Percentiles rank a stretch among this genome's conserved stretches.
phyloP scores from a whole-genome alignment of 2,113 vertebrate species.

The Neoarius graeffei region DNA sequence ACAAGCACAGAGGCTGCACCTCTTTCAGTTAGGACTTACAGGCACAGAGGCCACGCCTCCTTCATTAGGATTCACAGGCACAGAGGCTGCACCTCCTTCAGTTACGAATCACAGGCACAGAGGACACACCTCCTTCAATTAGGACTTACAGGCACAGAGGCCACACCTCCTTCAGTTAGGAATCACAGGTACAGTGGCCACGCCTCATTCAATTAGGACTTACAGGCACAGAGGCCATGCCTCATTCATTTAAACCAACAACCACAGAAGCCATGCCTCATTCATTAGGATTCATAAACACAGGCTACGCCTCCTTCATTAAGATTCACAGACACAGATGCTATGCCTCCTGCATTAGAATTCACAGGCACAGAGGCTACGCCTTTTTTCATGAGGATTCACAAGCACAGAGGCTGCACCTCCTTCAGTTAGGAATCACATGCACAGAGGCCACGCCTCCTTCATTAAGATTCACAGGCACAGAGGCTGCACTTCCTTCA shows the following conservation, averaged over 20 bases:
- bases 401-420: not conserved
- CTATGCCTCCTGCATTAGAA: not conserved
- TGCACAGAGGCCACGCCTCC: not conserved
- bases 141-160: not conserved
- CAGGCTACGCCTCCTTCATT: not conserved
- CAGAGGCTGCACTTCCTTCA: too few relatives aligned
- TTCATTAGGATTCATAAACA: not conserved
- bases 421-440: not conserved
- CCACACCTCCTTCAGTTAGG: not conserved
- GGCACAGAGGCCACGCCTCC: not conserved
- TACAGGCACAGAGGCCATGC: not conserved
- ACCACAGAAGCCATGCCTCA: not conserved
- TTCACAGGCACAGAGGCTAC: not conserved
- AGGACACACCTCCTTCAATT: not conserved
- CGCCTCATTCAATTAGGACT: not conserved
- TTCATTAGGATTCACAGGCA: not conserved
- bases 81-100: not conserved
- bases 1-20: not conserved
- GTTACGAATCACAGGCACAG: not conserved
- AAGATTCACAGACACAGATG: not conserved
- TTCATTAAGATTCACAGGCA: not conserved
- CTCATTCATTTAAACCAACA: not conserved
- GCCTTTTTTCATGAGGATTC: not conserved
- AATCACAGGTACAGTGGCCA: not conserved
- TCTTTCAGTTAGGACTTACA: not conserved